Percentiles rank a stretch among this genome's conserved stretches.
Conservation (phyloP, 2,797 vertebrate genomes). For the Mus caroli region DNA sequence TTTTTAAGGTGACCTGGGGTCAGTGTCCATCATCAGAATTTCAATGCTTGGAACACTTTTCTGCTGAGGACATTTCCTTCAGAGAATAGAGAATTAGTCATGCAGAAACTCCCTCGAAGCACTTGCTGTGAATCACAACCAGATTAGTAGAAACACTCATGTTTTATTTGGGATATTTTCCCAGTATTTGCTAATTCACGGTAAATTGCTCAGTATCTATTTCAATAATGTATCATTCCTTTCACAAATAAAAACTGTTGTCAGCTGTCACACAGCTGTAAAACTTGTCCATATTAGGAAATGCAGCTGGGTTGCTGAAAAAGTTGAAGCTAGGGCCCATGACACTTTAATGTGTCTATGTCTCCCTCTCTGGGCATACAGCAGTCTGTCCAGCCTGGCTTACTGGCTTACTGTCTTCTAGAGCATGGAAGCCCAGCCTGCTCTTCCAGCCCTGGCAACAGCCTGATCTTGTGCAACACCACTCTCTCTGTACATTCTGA, state of each 20-base stretch:
- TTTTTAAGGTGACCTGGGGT: conserved; percentile 77
- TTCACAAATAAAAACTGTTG: conserved; percentile 17
- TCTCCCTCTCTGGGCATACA: neutral
- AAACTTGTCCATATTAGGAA: neutral
- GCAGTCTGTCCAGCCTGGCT: fast-evolving
- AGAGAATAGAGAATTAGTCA: conserved; percentile 48
- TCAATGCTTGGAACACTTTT: conserved; percentile 42
- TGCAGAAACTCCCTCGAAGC: neutral
- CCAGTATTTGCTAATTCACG: neutral
- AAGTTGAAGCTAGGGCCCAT: neutral
- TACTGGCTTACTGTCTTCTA: neutral
- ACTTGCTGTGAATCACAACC: neutral
- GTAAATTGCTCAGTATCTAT: neutral
- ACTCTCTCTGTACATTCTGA: neutral
- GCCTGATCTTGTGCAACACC: neutral
- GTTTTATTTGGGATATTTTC: neutral
- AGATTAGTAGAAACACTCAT: neutral
- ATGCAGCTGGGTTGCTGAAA: neutral
- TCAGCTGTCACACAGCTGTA: neutral
- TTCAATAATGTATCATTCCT: neutral
- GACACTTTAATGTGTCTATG: neutral
- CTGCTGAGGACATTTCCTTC: conserved; percentile 51
- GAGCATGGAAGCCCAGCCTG: fast-evolving
- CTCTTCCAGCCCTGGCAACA: neutral
- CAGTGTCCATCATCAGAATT: conserved; percentile 72